These are phyloP conservation scores for Brachyptera putata DNA, from an alignment of 2,888 invertebrate genomes.

Conservation along the genomic window DNA sequence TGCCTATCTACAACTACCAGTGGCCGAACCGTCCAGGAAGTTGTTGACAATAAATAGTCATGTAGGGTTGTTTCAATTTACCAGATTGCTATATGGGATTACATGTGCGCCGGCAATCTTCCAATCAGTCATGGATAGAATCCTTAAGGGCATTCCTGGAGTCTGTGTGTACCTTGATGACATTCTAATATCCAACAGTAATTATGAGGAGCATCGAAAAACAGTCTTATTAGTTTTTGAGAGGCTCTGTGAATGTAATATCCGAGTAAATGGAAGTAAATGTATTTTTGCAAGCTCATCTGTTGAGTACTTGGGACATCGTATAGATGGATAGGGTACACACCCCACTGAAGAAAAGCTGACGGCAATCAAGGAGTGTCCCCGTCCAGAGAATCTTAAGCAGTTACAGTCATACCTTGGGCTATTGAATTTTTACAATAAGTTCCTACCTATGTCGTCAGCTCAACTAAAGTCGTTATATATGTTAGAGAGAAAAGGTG, in stretches of 20 bases:
- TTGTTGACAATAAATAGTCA: neutral
- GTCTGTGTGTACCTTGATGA: conserved; percentile 32
- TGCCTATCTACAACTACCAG: neutral
- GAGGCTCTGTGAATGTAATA: neutral
- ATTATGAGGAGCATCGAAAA: conserved; percentile 25
- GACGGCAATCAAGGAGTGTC: conserved; percentile 13
- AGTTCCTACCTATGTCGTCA: conserved; percentile 21
- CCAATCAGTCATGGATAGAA: conserved; percentile 33
- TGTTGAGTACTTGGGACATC: conserved; percentile 9
- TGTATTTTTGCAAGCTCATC: neutral
- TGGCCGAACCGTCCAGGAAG: neutral
- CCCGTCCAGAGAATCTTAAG: conserved; percentile 12
- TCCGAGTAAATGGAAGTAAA: conserved; percentile 3
- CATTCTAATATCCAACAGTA: conserved; percentile 26
- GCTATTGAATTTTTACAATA: conserved; percentile 24
- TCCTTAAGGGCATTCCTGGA: conserved; percentile 25
- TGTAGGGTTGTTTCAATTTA: neutral
- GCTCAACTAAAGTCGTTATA: conserved; percentile 21
- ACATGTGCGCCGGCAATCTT: conserved; percentile 37
- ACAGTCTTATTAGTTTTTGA: conserved; percentile 24
- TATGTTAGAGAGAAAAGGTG: neutral
- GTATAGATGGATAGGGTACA: conserved; percentile 8
- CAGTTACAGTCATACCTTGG: conserved; percentile 26
- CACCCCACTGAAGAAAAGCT: conserved; percentile 20
- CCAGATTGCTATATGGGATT: neutral